Evolutionary conservation across 2,113 vertebrate genomes (phyloP).

Genomic region (Trichomycterus rosablanca): DNA sequence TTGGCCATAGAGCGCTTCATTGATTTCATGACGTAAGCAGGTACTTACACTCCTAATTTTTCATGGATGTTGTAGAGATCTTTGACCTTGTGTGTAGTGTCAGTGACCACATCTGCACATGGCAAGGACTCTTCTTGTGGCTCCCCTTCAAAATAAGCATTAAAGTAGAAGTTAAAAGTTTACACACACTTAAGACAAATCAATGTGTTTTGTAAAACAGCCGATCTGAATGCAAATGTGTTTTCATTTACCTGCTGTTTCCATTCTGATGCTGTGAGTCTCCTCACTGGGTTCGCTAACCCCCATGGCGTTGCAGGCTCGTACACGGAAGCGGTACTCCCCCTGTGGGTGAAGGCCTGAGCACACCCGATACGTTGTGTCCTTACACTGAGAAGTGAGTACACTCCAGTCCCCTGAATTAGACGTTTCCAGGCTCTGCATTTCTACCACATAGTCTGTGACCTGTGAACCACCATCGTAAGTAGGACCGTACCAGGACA

Average conservation of each 20-base stretch:
- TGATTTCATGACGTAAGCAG: not conserved
- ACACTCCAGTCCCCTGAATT: conserved; percentile 54
- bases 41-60: conserved; percentile 78
- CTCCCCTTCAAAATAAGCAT: conserved; percentile 35
- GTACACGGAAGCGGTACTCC: conserved; percentile 66
- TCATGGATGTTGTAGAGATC: conserved; percentile 73
- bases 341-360: conserved; percentile 59
- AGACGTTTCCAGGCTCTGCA: conserved; percentile 29
- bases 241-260: conserved; percentile 46
- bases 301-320: conserved; percentile 64
- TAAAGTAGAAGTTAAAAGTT: no score
- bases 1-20: no score
- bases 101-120: conserved; percentile 52
- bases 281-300: conserved; percentile 65
- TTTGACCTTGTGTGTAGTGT: conserved; percentile 61
- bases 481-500: conserved; percentile 71
- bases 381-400: conserved; percentile 55
- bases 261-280: conserved; percentile 62
- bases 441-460: conserved; percentile 66
- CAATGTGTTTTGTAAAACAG: not conserved
- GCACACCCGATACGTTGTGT: conserved; percentile 60
- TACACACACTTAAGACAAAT: no score
- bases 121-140: conserved; percentile 48
- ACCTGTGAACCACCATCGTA: conserved; percentile 72
- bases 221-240: not conserved